phyloP scores from a whole-genome alignment of 1,140 invertebrate species.

The Galleria mellonella region DNA sequence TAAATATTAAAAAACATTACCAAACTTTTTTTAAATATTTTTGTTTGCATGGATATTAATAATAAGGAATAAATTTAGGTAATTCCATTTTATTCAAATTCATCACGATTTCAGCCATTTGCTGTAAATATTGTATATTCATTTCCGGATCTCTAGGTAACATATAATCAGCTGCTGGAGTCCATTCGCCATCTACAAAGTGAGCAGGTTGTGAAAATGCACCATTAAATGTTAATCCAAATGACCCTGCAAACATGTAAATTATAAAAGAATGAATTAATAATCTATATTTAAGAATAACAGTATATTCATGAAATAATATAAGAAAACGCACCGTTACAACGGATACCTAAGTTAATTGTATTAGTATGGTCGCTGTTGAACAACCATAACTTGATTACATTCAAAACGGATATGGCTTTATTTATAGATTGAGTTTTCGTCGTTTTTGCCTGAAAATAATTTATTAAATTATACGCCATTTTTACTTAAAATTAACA shows the following conservation, averaged over 20 bases:
- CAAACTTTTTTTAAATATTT: constrained; percentile 15
- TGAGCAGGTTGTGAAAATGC: constrained; percentile 70
- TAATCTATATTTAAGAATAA: too few relatives aligned
- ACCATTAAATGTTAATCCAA: constrained; percentile 59
- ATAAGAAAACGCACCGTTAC: constrained; percentile 67
- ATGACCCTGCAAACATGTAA: constrained; percentile 45
- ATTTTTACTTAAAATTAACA: too few relatives aligned
- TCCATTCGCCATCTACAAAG: constrained; percentile 53
- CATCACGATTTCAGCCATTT: constrained; percentile 44
- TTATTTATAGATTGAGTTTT: constrained; percentile 36
- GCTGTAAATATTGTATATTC: constrained; percentile 40
- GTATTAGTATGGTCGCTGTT: constrained; percentile 41
- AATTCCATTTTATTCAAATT: constrained; percentile 32
- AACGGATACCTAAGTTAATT: constrained; percentile 61
- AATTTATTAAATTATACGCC: too few relatives aligned
- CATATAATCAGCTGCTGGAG: constrained; percentile 48
- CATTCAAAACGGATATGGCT: constrained; percentile 46
- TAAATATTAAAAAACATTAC: constrained; percentile 1
- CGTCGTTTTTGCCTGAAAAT: constrained; percentile 15
- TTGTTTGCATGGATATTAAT: constrained; percentile 22
- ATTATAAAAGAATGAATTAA: too few relatives aligned
- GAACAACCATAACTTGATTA: constrained; percentile 63
- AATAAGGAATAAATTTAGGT: constrained; percentile 25
- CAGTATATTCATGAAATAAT: too few relatives aligned
- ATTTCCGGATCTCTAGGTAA: constrained; percentile 45